These are phyloP conservation scores for Amyelois transitella DNA, from an alignment of 1,140 invertebrate genomes.

Conservation along the genomic window DNA sequence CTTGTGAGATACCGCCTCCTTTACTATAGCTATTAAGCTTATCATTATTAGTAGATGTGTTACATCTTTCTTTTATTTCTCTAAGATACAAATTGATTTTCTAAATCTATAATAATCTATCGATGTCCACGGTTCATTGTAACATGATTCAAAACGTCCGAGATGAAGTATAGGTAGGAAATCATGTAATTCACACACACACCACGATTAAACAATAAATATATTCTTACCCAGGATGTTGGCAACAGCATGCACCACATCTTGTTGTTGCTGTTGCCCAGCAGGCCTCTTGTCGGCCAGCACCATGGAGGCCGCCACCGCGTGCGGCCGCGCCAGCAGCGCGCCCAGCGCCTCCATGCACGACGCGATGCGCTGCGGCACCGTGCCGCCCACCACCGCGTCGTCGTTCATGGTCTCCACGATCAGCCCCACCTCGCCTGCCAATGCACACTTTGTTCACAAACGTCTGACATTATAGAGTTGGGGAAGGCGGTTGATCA, in stretches of 20 bases:
- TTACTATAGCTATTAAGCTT: no score
- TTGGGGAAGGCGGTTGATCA: no score
- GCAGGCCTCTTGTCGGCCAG: slow-evolving; percentile 82
- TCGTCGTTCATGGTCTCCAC: slow-evolving; percentile 85
- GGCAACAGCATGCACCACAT: slow-evolving; percentile 82
- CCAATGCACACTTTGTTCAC: neutral
- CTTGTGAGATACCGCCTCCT: no score
- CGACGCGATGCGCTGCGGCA: slow-evolving; percentile 93
- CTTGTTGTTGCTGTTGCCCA: slow-evolving; percentile 70
- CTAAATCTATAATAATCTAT: no score
- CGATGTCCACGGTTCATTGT: no score
- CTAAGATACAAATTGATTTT: no score
- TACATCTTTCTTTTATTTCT: no score
- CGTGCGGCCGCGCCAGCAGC: slow-evolving; percentile 90
- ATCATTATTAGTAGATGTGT: no score
- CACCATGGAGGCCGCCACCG: slow-evolving; percentile 90
- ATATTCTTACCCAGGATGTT: slow-evolving; percentile 84
- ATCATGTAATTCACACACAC: no score
- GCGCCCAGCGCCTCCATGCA: slow-evolving; percentile 90
- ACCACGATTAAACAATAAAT: no score
- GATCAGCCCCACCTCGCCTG: slow-evolving; percentile 91
- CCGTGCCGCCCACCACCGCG: slow-evolving; percentile 91
- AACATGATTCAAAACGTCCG: no score
- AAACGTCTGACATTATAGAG: neutral
- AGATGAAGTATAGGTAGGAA: no score